Conservation (phyloP, 2,113 vertebrate species). For the Promerops cafer region DNA sequence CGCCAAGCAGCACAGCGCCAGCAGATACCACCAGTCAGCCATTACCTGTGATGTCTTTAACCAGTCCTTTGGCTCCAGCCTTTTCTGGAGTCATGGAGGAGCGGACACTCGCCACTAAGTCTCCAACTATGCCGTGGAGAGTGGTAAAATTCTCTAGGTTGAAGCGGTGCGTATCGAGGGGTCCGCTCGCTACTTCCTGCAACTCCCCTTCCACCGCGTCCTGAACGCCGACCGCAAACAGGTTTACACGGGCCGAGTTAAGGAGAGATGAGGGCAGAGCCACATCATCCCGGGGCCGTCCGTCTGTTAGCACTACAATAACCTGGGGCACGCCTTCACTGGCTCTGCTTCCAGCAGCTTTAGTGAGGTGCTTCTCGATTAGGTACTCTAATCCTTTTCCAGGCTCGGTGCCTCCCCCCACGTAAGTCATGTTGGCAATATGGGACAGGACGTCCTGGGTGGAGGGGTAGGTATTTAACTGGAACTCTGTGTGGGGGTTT, state of each 20-base stretch:
- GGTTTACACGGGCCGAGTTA: constrained; percentile 73
- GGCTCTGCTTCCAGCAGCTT: constrained; percentile 82
- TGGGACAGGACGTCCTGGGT: constrained; percentile 78
- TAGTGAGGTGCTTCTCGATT: constrained; percentile 75
- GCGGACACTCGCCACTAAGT: constrained; percentile 78
- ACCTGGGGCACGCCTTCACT: constrained; percentile 78
- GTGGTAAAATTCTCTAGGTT: constrained; percentile 82
- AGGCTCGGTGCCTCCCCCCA: constrained; percentile 75
- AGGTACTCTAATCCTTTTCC: constrained; percentile 84
- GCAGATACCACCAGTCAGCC: constrained; percentile 46
- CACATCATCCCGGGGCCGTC: constrained; percentile 78
- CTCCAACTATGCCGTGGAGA: constrained; percentile 79
- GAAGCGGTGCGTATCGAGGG: constrained; percentile 75
- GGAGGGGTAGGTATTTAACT: constrained; percentile 78
- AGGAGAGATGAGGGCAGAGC: constrained; percentile 74
- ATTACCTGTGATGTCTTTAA: constrained; percentile 87
- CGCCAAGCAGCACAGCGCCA: not conserved
- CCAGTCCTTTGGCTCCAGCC: constrained; percentile 72
- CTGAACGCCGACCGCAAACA: constrained; percentile 84
- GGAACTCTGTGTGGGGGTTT: constrained; percentile 84
- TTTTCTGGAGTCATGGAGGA: constrained; percentile 69
- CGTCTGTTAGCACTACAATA: constrained; percentile 81
- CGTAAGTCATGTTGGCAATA: constrained; percentile 78
- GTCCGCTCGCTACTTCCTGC: constrained; percentile 80
- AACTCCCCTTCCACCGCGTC: constrained; percentile 78